These are phyloP conservation scores for Pogonomyrmex barbatus DNA, from an alignment of 1,140 invertebrate species.

Conservation along the genomic window DNA sequence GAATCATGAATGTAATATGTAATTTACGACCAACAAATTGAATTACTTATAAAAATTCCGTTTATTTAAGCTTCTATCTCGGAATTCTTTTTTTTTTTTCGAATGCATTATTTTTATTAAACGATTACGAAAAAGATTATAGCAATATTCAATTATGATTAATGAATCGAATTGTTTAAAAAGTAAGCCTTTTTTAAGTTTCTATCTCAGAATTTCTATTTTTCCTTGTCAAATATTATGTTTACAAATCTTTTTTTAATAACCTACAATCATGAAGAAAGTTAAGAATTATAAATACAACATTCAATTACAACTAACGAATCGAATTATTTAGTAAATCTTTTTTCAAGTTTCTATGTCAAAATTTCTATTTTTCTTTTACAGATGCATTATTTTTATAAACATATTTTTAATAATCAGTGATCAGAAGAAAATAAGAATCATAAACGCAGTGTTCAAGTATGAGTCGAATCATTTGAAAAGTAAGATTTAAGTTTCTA, in stretches of 20 bases:
- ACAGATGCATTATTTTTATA: background rate
- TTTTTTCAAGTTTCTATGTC: background rate
- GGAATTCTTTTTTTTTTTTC: background rate
- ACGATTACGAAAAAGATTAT: too few species aligned
- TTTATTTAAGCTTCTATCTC: background rate
- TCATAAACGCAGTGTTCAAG: background rate
- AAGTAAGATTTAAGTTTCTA: background rate
- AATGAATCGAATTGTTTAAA: background rate
- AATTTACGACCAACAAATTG: background rate
- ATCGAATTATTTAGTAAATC: conserved; percentile 13
- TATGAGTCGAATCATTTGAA: background rate
- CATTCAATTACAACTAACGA: background rate
- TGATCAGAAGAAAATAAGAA: too few species aligned
- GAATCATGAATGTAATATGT: background rate
- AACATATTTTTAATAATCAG: too few species aligned
- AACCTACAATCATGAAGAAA: too few species aligned
- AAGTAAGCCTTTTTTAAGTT: background rate
- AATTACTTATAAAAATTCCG: conserved; percentile 14
- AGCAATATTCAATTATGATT: background rate
- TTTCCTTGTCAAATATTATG: too few species aligned
- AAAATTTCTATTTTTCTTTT: background rate
- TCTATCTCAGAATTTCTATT: too few species aligned
- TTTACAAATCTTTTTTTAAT: too few species aligned
- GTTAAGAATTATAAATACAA: background rate
- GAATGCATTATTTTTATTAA: background rate